Evolutionary conservation across 2,888 invertebrate species (phyloP).

Genomic region (Napeogenes sylphis): DNA sequence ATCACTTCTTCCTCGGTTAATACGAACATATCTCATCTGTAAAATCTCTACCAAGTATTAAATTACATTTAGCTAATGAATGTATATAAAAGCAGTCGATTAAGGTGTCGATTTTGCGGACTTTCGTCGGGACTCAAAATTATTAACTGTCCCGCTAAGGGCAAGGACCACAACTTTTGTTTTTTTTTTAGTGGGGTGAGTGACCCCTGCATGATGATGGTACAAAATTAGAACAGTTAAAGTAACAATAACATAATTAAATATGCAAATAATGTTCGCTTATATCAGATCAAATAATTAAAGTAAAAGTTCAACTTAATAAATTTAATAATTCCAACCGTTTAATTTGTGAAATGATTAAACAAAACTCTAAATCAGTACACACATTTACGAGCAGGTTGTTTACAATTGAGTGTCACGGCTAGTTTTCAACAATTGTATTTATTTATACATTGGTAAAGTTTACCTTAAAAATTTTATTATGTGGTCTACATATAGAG

Average conservation of each 20-base stretch:
- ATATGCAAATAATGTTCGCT: not conserved
- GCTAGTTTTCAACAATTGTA: too few relatives aligned
- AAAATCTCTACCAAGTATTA: conserved; percentile 1
- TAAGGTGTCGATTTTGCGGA: conserved; percentile 25
- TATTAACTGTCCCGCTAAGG: conserved; percentile 36
- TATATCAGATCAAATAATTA: too few relatives aligned
- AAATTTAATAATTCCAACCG: too few relatives aligned
- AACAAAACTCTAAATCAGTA: too few relatives aligned
- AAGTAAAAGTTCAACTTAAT: too few relatives aligned
- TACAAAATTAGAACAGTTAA: conserved; percentile 20
- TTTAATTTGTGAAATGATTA: too few relatives aligned
- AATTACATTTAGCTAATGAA: conserved; percentile 13
- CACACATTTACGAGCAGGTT: too few relatives aligned
- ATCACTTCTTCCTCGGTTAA: not conserved
- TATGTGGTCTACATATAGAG: too few relatives aligned
- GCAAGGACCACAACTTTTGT: conserved; percentile 35
- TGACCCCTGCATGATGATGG: conserved; percentile 28
- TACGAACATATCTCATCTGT: conserved; percentile 1
- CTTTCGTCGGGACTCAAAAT: conserved; percentile 29
- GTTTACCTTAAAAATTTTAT: too few relatives aligned
- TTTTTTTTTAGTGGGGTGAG: conserved; percentile 30
- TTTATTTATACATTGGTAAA: too few relatives aligned
- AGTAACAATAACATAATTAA: conserved; percentile 8
- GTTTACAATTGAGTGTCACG: too few relatives aligned
- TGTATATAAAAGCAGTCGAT: conserved; percentile 27